Percentiles rank a stretch among this genome's conserved stretches.
These are phyloP conservation scores for Quiscalus mexicanus DNA, from an alignment of 2,113 vertebrate species.

Conservation along the genomic window DNA sequence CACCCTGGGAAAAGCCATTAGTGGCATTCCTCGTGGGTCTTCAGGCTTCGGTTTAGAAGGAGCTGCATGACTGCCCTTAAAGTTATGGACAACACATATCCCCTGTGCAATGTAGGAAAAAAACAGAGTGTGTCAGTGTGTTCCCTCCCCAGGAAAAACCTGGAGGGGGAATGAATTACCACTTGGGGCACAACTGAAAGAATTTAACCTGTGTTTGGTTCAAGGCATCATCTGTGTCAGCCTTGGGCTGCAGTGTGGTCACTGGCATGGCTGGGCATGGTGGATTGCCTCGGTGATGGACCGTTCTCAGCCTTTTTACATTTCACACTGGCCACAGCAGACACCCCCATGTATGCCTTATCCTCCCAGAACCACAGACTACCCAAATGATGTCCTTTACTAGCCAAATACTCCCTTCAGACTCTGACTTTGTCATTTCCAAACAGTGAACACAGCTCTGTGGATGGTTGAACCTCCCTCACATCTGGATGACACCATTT, in stretches of 20 bases:
- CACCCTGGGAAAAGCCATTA: conserved; percentile 97
- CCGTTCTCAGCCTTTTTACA: not conserved
- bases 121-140: not conserved
- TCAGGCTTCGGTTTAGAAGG: conserved; percentile 89
- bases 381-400: not conserved
- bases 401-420: not conserved
- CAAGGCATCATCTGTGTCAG: not conserved
- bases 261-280: rapidly evolving
- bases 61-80: conserved; percentile 86
- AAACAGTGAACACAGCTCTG: not conserved
- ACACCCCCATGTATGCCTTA: not conserved
- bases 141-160: not conserved
- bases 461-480: not conserved
- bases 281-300: not conserved
- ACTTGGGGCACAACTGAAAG: not conserved
- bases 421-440: not conserved
- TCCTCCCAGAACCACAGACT: not conserved
- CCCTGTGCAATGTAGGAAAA: conserved; percentile 75
- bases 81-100: conserved; percentile 97
- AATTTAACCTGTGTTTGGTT: not conserved
- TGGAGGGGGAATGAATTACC: not conserved
- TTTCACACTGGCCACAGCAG: not conserved
- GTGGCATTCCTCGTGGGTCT: conserved; percentile 88
- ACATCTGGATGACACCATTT: not conserved
- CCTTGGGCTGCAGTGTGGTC: not conserved